Evolutionary conservation across 2,797 vertebrate genomes (phyloP), one percentile per base, ranked within the genome.

Genomic region (Melanotaenia maccullochi): DNA sequence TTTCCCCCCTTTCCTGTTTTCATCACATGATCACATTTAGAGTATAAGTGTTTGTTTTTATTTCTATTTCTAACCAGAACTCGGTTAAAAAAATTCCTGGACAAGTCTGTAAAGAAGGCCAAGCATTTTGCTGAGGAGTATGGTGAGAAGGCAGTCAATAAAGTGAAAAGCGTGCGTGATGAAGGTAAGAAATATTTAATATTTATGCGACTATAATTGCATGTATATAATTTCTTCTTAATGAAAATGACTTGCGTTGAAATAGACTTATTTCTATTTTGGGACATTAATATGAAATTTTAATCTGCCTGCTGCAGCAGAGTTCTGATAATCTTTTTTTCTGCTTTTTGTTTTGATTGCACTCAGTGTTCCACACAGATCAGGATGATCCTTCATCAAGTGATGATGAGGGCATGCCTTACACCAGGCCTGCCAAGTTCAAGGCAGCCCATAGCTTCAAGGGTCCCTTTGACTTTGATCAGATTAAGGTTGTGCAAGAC

Each of bases 381-480:
- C 97, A 95, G 82, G 98, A 99, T 4, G 98, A 99, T 88, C 97
- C 97, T 0, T 99, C 97, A 14, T 99, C 97, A 33, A 99, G 97
- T 81, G 98, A 99, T 33, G 98, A 99, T 66, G 98, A 99, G 91
- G 98, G 98, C 35, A 99, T 99, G 98, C 98, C 98, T 0, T 99
- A 99, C 88, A 99, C 97, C 22, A 91, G 98, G 80, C 97, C 95
- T 0, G 97, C 96, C 75, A 99, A 99, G 89, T 99, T 99, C 88
- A 99, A 99, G 93, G 98, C 97, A 9, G 97, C 97, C 0, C 98
- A 99, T 87, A 97, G 98, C 85, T 97, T 99, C 92, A 99, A 99
- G 93, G 98, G 98, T 71, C 97, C 98, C 1, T 99, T 96, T n/a
- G 98, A 99, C 93, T 99, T 99, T 81, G 98, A 99, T 80, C 97